Evolutionary conservation across 2,113 vertebrate genomes (phyloP), one percentile per base, ranked within the genome.

Genomic region (Smithornis capensis): DNA sequence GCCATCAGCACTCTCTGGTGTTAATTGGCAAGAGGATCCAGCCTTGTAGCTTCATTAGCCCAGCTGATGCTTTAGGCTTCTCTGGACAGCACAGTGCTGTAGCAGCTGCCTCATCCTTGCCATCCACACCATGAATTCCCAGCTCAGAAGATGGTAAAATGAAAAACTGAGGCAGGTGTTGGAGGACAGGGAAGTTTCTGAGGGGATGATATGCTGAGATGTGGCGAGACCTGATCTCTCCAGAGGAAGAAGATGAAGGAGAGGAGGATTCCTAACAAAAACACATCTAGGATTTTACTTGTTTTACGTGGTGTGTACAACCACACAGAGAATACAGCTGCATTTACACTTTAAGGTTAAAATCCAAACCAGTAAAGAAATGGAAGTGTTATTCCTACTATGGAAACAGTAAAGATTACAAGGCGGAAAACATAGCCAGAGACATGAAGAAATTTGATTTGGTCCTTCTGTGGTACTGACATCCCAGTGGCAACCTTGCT

Each of bases 211-310:
- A 57, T 5, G 45, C 19, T 10, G 37, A 31, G 42, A 3, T 0
- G 2, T 3, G 4, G 16, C 0, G 1, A 40, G 18, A 13, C 76
- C 0, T 9, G 3, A 11, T 7, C n/a, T 33, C 1, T 22, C 45
- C 2, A 7, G 37, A 18, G 25, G 14, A 4, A 44, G 45, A 24
- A 76, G 18, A 4, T 2, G 5, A 17, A 65, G 65, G 14, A 44
- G 13, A 50, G 52, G 56, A 83, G 56, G 15, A 53, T 37, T 59
- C 63, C 60, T 47, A 64, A 75, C 29, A 33, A 37, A 56, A 81
- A 29, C 22, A 21, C 37, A 52, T 45, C 47, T 6, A 44, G 47
- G 60, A 6, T 63, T 73, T 63, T 65, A 18, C 75, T 62, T 91
- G 76, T 42, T 70, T 9, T 77, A 92, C 73, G 17, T 1, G 10